A percentile compares a stretch with the other conserved stretches of the same genome.
Conservation (phyloP, 1,140 invertebrate genomes). For the Colletes latitarsis region DNA sequence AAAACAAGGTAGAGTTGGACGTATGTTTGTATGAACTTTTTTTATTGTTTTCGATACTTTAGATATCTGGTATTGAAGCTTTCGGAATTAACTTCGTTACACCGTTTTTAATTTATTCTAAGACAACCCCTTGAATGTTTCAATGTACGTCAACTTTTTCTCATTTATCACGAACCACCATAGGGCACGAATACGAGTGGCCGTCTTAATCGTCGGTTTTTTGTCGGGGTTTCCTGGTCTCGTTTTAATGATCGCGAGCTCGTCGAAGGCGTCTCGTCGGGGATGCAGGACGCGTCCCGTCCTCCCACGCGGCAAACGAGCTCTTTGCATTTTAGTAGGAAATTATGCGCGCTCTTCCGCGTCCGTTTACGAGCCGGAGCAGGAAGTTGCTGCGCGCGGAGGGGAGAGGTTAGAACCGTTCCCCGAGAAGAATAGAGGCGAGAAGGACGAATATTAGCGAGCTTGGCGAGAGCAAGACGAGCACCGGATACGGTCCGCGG, state of each 20-base stretch:
- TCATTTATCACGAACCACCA: too few relatives aligned
- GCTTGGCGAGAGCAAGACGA: slow-evolving; percentile 32
- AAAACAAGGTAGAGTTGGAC: too few relatives aligned
- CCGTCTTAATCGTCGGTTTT: too few relatives aligned
- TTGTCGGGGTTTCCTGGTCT: not conserved
- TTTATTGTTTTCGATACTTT: too few relatives aligned
- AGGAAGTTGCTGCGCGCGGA: slow-evolving; percentile 44
- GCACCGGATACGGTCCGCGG: slow-evolving; percentile 26
- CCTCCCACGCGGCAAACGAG: slow-evolving; percentile 64
- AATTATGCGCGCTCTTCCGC: slow-evolving; percentile 77
- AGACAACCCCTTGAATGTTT: too few relatives aligned
- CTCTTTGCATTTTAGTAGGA: slow-evolving; percentile 77
- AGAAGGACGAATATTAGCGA: slow-evolving; percentile 49
- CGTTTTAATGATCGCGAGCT: slow-evolving; percentile 18
- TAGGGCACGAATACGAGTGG: too few relatives aligned
- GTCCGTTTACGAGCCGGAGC: slow-evolving; percentile 76
- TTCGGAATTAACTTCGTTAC: too few relatives aligned
- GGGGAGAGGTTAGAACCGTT: slow-evolving; percentile 39
- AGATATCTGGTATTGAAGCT: too few relatives aligned
- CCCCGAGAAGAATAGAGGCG: slow-evolving; percentile 36
- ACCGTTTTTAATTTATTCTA: too few relatives aligned
- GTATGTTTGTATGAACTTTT: too few relatives aligned
- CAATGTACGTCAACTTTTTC: too few relatives aligned
- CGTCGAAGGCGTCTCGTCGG: slow-evolving; percentile 5
- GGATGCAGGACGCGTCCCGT: slow-evolving; percentile 21